These are phyloP conservation scores for Tiliqua scincoides DNA, from an alignment of 2,113 vertebrate species.

Conservation along the genomic window DNA sequence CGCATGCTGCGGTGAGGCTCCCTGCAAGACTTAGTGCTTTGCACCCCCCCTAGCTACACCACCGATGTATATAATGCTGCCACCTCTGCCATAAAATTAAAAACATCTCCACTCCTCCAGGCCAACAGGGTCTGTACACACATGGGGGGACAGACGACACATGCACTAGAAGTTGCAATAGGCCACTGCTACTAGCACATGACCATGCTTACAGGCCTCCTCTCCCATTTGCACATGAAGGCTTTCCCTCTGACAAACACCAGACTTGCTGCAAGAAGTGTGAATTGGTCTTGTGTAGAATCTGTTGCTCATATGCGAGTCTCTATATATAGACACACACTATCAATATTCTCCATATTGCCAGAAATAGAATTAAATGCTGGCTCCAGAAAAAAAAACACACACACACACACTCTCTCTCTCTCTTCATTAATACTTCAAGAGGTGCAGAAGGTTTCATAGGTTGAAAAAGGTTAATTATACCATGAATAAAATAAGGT, in stretches of 20 bases:
- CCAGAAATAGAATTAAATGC: constrained; percentile 61
- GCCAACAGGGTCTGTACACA: neutral
- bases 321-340: neutral
- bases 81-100: constrained; percentile 16
- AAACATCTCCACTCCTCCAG: neutral
- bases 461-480: constrained; percentile 67
- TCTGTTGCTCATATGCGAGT: neutral
- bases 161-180: neutral
- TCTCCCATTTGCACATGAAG: neutral
- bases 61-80: too few relatives aligned
- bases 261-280: neutral
- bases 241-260: neutral
- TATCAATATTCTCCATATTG: constrained; percentile 44
- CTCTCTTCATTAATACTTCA: constrained; percentile 64
- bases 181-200: neutral
- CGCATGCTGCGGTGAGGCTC: too few relatives aligned
- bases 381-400: constrained; percentile 33
- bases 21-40: too few relatives aligned
- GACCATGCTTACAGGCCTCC: neutral
- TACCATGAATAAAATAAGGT: constrained; percentile 57
- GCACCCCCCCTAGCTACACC: too few relatives aligned
- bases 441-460: constrained; percentile 53
- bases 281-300: neutral
- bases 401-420: neutral
- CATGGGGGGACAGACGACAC: neutral